Percentiles rank a stretch among this genome's conserved stretches.
phyloP scores from a whole-genome alignment of 2,113 vertebrate genomes.

The Oreochromis spilurus region DNA sequence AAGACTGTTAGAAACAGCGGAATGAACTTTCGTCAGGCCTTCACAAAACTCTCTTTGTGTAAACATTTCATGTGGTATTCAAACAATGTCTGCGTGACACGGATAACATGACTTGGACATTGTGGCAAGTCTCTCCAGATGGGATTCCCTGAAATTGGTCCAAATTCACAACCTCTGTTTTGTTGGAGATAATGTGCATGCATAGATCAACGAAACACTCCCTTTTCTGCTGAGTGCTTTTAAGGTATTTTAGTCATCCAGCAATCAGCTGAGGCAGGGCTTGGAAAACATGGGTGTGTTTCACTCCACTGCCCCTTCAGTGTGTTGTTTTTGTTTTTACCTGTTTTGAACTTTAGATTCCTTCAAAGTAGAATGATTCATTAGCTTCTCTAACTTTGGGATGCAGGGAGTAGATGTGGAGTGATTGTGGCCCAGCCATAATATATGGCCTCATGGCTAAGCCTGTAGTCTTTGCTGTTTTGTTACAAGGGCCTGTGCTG shows the following conservation, averaged over 20 bases:
- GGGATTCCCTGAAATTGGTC: slow-evolving; percentile 14
- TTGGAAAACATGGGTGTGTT: not conserved
- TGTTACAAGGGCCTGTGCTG: slow-evolving; percentile 10
- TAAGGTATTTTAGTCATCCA: slow-evolving; percentile 22
- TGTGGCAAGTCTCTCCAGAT: slow-evolving; percentile 4
- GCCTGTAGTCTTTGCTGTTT: slow-evolving; percentile 27
- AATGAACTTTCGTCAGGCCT: not conserved
- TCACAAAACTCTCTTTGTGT: slow-evolving; percentile 36
- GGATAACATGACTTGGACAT: slow-evolving; percentile 18
- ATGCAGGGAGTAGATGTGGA: not conserved
- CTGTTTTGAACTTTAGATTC: slow-evolving; percentile 22
- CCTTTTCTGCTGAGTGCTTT: slow-evolving; percentile 4
- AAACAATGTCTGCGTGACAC: slow-evolving; percentile 28
- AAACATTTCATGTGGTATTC: slow-evolving; percentile 29
- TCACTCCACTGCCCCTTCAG: not conserved
- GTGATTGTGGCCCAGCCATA: not conserved
- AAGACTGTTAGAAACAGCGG: not conserved
- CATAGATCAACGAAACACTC: slow-evolving; percentile 2
- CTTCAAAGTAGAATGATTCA: slow-evolving; percentile 2
- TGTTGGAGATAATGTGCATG: not conserved
- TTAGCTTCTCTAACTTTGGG: not conserved
- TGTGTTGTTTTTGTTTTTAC: not conserved
- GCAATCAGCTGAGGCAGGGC: slow-evolving; percentile 18
- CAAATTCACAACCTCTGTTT: slow-evolving; percentile 16
- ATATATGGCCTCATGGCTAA: slow-evolving; percentile 28